A percentile compares a stretch with the other conserved stretches of the same genome.
These are phyloP conservation scores for Temnothorax rugatulus DNA, from an alignment of 2,888 invertebrate species.

Conservation along the genomic window DNA sequence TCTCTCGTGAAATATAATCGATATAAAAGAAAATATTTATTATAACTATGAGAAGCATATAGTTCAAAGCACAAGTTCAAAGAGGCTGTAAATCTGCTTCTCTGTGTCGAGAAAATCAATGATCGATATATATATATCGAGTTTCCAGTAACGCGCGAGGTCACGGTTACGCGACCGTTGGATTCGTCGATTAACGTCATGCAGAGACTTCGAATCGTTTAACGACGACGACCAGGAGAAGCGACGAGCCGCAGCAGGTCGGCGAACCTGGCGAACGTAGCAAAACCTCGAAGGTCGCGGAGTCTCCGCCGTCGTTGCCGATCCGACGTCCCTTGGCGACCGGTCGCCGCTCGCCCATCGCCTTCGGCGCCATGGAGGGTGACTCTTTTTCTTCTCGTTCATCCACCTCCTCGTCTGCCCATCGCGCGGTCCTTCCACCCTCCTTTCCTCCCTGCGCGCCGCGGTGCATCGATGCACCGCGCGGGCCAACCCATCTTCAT, in stretches of 20 bases:
- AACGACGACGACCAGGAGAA: slow-evolving; percentile 15
- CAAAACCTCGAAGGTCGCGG: slow-evolving; percentile 75
- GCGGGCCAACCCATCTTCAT: slow-evolving; percentile 34
- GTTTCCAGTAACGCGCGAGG: background rate
- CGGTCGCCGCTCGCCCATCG: slow-evolving; percentile 73
- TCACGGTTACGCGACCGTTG: background rate
- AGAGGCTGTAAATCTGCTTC: background rate
- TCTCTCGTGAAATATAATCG: background rate
- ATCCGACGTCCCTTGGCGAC: slow-evolving; percentile 69
- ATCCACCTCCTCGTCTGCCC: slow-evolving; percentile 54
- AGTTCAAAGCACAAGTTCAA: background rate
- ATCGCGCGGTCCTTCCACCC: slow-evolving; percentile 62
- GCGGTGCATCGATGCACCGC: slow-evolving; percentile 32
- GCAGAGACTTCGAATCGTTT: slow-evolving; percentile 38
- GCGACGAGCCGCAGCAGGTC: slow-evolving; percentile 62
- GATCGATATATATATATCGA: background rate
- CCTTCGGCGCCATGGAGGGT: slow-evolving; percentile 75
- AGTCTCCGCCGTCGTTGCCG: slow-evolving; percentile 61
- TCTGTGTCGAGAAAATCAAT: background rate
- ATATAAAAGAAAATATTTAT: background rate
- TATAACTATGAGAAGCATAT: background rate
- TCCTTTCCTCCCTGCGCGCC: slow-evolving; percentile 42
- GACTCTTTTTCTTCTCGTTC: slow-evolving; percentile 77
- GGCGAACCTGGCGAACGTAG: slow-evolving; percentile 74
- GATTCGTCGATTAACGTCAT: slow-evolving; percentile 16